A percentile compares a stretch with the other conserved stretches of the same genome.
phyloP scores from a whole-genome alignment of 2,888 invertebrate genomes.

The Nomada goodeniana region DNA sequence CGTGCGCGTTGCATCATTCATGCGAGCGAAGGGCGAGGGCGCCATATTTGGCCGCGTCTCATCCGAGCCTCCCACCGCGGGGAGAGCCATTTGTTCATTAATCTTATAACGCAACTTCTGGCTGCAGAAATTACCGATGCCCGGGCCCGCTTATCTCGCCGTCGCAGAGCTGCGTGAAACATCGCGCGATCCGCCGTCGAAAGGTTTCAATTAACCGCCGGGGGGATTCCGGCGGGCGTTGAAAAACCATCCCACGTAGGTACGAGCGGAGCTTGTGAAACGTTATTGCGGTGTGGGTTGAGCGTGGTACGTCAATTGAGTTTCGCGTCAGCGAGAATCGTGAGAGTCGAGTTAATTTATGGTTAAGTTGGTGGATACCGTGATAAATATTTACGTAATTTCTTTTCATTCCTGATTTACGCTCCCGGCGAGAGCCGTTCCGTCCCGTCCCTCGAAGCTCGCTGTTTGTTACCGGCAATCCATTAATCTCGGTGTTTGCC shows the following conservation, averaged over 20 bases:
- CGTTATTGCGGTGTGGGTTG: slow-evolving; percentile 21
- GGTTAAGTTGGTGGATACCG: neutral
- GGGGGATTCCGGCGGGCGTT: neutral
- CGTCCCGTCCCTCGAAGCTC: no score
- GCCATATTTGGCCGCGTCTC: slow-evolving; percentile 77
- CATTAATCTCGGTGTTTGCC: neutral
- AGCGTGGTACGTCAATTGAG: slow-evolving; percentile 17
- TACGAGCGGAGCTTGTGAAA: slow-evolving; percentile 23
- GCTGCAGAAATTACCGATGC: slow-evolving; percentile 66
- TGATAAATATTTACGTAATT: neutral
- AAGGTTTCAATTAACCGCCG: slow-evolving; percentile 25
- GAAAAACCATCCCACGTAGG: slow-evolving; percentile 21
- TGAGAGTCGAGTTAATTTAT: slow-evolving; percentile 13
- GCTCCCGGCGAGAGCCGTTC: no score
- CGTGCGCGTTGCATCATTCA: slow-evolving; percentile 75
- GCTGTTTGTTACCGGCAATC: neutral
- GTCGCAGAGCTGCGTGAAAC: slow-evolving; percentile 25
- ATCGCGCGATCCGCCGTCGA: slow-evolving; percentile 22
- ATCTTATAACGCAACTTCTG: slow-evolving; percentile 81
- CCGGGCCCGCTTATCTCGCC: slow-evolving; percentile 50
- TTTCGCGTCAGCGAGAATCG: slow-evolving; percentile 27
- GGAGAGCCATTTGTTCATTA: slow-evolving; percentile 81
- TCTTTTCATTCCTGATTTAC: neutral
- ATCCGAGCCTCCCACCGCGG: slow-evolving; percentile 69
- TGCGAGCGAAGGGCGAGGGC: slow-evolving; percentile 72